These are phyloP conservation scores for Tethea ocularis DNA, from an alignment of 2,888 invertebrate genomes.

Conservation along the genomic window DNA sequence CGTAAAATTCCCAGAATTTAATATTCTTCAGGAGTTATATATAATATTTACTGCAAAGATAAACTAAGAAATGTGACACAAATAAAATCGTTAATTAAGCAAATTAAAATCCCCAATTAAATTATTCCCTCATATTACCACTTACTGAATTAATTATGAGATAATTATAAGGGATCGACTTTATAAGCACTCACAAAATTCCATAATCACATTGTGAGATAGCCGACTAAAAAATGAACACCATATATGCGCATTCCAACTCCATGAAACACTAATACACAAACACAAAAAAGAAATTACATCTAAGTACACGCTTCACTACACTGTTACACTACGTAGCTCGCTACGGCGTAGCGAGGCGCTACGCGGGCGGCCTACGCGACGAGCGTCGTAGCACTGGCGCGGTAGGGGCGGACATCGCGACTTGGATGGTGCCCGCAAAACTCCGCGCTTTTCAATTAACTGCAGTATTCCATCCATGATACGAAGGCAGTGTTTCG, in stretches of 20 bases:
- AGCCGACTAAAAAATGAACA: neutral
- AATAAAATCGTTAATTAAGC: neutral
- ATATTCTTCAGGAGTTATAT: neutral
- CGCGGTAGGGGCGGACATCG: conserved; percentile 54
- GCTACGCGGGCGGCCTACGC: conserved; percentile 73
- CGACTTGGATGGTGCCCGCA: conserved; percentile 17
- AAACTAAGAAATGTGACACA: neutral
- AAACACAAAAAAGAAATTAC: conserved; percentile 57
- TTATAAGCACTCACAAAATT: neutral
- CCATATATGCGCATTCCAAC: conserved; percentile 53
- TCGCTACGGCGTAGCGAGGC: conserved; percentile 57
- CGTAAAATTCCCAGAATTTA: too few species aligned
- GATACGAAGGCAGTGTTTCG: conserved; percentile 48
- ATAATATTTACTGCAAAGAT: neutral
- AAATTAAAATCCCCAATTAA: neutral
- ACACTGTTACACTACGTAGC: conserved; percentile 53
- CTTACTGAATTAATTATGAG: conserved; percentile 6
- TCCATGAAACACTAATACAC: conserved; percentile 43
- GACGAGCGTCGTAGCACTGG: conserved; percentile 77
- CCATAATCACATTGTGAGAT: neutral
- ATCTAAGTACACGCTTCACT: conserved; percentile 61
- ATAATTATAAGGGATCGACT: neutral
- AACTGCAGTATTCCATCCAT: conserved; percentile 75
- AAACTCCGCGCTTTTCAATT: conserved; percentile 63
- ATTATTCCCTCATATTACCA: conserved; percentile 3